phyloP scores from a whole-genome alignment of 2,113 vertebrate species.

The Ciconia stormi region DNA sequence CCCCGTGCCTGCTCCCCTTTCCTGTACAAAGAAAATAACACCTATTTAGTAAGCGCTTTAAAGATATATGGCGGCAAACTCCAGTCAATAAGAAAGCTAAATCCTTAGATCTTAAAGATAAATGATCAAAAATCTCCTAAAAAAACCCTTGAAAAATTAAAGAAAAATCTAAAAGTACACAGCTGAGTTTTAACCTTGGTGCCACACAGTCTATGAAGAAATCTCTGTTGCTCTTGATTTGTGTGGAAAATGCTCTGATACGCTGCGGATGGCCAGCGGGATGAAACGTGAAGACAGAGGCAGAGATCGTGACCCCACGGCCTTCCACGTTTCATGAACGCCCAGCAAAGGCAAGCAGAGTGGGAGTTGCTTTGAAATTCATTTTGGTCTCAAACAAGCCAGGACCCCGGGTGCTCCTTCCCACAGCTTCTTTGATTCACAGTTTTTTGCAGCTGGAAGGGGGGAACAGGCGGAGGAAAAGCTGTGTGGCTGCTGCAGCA shows the following conservation, averaged over 20 bases:
- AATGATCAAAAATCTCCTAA: not conserved
- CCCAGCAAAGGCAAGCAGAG: not conserved
- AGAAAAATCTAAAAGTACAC: not conserved
- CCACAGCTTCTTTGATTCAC: not conserved
- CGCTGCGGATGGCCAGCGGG: accelerated
- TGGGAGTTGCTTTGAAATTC: not conserved
- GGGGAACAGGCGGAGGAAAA: not conserved
- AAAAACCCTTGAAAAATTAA: not conserved
- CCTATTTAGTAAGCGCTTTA: not conserved
- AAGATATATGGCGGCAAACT: not conserved
- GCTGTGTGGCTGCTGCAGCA: not conserved
- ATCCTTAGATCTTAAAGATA: not conserved
- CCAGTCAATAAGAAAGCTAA: not conserved
- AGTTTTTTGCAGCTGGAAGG: not conserved
- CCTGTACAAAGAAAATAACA: not conserved
- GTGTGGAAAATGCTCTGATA: accelerated
- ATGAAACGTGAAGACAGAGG: not conserved
- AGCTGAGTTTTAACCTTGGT: not conserved
- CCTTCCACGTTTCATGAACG: not conserved
- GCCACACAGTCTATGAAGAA: not conserved
- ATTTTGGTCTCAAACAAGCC: not conserved
- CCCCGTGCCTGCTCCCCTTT: not conserved
- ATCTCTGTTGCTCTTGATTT: not conserved
- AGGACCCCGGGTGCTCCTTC: not conserved
- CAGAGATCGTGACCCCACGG: not conserved